Evolutionary conservation across 2,113 vertebrate genomes (phyloP), one percentile per base, ranked within the genome.

Genomic region (Cyprinodon variegatus): DNA sequence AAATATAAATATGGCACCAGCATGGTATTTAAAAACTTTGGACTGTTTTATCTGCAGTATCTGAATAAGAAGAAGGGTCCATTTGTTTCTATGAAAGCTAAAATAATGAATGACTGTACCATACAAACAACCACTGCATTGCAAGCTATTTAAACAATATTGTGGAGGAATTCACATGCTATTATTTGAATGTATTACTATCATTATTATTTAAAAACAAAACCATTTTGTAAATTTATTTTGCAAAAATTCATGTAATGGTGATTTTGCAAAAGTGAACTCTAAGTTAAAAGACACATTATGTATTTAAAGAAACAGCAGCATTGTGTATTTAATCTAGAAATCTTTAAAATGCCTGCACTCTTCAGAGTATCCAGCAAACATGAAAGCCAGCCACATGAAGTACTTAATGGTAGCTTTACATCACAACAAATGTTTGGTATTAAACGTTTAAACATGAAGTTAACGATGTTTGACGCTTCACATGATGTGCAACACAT

Each of bases 161-260:
- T 91, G 90, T 81, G 81, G 83, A 91, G 84, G 79, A 91, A 87
- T 40, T 85, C 87, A 90, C 87, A 89, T 90, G 85, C 90, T 93
- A 89, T 91, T 90, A 88, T 94, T 92, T 93, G 90, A 93, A 93
- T 94, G 93, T 94, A 90, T 85, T 84, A 78, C 71, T 92, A 83
- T 89, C 84, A 83, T 76, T 91, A 92, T 94, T 94, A 95, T 95
- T 95, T 95, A 94, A 95, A 91, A 81, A 90, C 88, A 85, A 53
- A 86, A 48, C 77, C 14, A 71, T 79, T 90, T 92, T 93, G 86
- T 90, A 90, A 86, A 88, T 92, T 92, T 90, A 36, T 83, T 89
- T 93, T 93, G 86, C 90, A 89, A 91, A 72, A 87, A 65, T 83
- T 84, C 80, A 81, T 82, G 82, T 87, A 80, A 89, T 75, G 75